Conservation (phyloP, 2,888 invertebrate species). For the Parasteatoda lunata region DNA sequence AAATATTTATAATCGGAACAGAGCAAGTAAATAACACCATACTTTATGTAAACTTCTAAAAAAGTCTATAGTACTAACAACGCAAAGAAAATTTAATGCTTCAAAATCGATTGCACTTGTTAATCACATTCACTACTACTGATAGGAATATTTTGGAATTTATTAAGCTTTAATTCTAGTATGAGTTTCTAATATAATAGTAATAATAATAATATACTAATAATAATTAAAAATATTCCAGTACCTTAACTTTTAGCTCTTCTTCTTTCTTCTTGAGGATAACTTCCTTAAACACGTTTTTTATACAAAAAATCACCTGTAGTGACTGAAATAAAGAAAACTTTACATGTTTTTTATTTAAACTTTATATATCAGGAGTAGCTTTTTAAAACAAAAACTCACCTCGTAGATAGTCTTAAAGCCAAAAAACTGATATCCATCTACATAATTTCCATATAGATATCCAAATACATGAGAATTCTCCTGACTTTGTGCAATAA, state of each 20-base stretch:
- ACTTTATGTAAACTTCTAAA: no score
- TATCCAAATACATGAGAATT: conserved; percentile 42
- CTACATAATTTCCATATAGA: conserved; percentile 41
- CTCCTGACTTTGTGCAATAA: conserved; percentile 33
- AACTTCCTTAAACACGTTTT: conserved; percentile 25
- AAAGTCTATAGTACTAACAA: no score
- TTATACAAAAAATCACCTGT: conserved; percentile 24
- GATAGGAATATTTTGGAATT: no score
- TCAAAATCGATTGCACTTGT: no score
- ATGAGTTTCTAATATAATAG: neutral
- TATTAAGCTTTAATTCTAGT: no score
- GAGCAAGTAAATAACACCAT: no score
- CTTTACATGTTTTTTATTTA: neutral
- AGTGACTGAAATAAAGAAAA: conserved; percentile 27
- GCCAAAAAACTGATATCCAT: conserved; percentile 44
- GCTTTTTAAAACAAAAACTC: neutral
- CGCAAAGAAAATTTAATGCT: no score
- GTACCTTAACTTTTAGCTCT: conserved; percentile 48
- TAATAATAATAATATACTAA: neutral
- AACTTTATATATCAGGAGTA: no score
- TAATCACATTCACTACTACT: no score
- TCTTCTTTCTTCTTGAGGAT: conserved; percentile 42
- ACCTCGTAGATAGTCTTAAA: conserved; percentile 43
- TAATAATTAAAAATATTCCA: neutral
- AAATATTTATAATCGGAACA: no score